These are phyloP conservation scores for Oceanodroma tethys DNA, from an alignment of 2,113 vertebrate genomes.

Conservation along the genomic window DNA sequence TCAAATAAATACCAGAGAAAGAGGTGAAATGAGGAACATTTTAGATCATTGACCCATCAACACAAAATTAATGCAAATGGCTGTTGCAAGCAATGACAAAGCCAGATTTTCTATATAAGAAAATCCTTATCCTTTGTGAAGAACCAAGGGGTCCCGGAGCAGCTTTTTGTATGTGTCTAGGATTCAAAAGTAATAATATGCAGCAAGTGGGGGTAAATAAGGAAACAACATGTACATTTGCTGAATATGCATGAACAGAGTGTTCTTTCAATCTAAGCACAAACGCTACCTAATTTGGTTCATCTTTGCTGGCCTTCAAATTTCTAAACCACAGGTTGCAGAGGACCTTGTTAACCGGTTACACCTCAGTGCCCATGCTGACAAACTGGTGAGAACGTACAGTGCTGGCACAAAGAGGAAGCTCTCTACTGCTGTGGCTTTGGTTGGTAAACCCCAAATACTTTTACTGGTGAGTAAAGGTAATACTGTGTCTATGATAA, in stretches of 20 bases:
- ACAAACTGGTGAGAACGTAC: slow-evolving; percentile 63
- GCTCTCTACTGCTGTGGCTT: slow-evolving; percentile 72
- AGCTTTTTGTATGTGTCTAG: not conserved
- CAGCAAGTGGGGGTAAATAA: not conserved
- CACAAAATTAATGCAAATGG: not conserved
- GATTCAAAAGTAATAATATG: not conserved
- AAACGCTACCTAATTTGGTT: not conserved
- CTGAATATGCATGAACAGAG: not conserved
- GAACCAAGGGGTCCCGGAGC: not conserved
- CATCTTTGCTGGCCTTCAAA: not conserved
- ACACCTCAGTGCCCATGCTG: slow-evolving; percentile 32
- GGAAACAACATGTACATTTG: not conserved
- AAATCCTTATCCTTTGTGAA: not conserved
- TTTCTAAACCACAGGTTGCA: slow-evolving; percentile 47
- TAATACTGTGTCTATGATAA: not conserved
- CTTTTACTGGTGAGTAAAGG: slow-evolving; percentile 70
- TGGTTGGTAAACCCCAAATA: slow-evolving; percentile 73
- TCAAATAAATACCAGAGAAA: not conserved
- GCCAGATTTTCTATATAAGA: not conserved
- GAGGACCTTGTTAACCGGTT: slow-evolving; percentile 64
- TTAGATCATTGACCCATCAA: not conserved
- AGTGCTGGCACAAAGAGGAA: slow-evolving; percentile 77
- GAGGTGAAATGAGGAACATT: not conserved
- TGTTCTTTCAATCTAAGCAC: not conserved
- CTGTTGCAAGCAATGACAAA: not conserved